Percentiles rank a stretch among this genome's conserved stretches.
These are phyloP conservation scores for Drosophila repletoides DNA, from an alignment of 1,140 invertebrate species.

Conservation along the genomic window DNA sequence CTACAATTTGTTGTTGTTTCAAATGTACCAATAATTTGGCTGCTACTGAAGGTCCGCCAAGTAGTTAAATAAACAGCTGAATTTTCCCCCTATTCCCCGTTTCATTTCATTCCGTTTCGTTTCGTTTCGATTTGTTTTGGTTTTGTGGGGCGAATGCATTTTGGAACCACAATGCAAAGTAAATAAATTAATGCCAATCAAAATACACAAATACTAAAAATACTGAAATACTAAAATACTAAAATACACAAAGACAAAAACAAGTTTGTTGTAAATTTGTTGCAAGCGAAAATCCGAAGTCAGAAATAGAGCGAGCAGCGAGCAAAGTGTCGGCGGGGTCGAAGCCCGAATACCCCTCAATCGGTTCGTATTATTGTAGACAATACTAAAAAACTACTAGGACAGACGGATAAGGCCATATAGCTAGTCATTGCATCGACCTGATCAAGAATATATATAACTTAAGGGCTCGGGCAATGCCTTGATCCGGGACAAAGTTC, in stretches of 20 bases:
- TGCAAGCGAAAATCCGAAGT: slow-evolving; percentile 3
- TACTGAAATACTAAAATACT: background rate
- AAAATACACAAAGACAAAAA: slow-evolving; percentile 20
- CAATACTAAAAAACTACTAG: no score
- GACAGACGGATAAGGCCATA: no score
- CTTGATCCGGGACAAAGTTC: no score
- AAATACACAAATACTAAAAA: slow-evolving; percentile 28
- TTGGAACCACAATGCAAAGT: slow-evolving; percentile 25
- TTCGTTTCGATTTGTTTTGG: background rate
- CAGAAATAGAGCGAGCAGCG: background rate
- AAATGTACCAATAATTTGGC: background rate
- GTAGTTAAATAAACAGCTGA: slow-evolving; percentile 16
- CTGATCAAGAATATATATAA: no score
- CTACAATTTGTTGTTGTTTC: background rate
- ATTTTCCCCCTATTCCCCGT: no score
- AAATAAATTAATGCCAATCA: slow-evolving; percentile 41
- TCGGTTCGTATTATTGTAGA: no score
- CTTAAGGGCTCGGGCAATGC: no score
- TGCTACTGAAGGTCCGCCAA: slow-evolving; percentile 21
- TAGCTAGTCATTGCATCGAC: no score
- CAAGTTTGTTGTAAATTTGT: slow-evolving; percentile 18
- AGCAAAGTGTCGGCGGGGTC: no score
- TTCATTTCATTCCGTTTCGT: no score
- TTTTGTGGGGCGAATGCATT: slow-evolving; percentile 16
- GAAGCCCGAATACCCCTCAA: no score